Evolutionary conservation across 1,140 invertebrate species (phyloP).

Genomic region (Oreohelix idahoensis): DNA sequence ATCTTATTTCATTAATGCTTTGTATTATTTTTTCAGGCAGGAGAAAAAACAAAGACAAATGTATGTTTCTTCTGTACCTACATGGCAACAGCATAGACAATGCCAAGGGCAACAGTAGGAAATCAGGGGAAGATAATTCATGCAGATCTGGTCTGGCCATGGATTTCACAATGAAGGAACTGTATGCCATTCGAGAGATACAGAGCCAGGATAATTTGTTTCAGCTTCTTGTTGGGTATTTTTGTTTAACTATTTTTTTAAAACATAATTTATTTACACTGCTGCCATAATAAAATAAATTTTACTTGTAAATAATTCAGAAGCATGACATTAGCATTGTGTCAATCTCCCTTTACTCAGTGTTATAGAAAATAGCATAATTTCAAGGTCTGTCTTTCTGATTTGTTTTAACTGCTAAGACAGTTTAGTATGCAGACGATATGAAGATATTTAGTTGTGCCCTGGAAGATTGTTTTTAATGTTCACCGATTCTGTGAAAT

Average conservation of each 20-base stretch:
- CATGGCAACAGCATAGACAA: conserved; percentile 81
- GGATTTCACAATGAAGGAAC: conserved; percentile 73
- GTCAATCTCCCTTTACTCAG: no score
- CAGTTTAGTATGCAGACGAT: no score
- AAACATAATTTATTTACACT: background rate
- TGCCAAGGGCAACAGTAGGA: conserved; percentile 75
- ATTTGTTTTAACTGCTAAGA: no score
- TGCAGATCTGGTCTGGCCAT: conserved; percentile 61
- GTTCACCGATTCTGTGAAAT: no score
- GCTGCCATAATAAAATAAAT: no score
- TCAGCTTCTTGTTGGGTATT: conserved; percentile 76
- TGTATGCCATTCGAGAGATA: conserved; percentile 80
- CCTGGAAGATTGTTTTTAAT: no score
- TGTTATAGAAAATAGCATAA: no score
- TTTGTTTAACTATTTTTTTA: background rate
- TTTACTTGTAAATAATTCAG: no score
- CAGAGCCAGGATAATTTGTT: conserved; percentile 84
- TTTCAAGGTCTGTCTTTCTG: no score
- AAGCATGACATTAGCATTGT: no score
- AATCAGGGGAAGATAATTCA: conserved; percentile 57
- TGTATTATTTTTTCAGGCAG: conserved; percentile 50
- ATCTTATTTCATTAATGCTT: no score
- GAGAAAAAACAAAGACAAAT: conserved; percentile 75
- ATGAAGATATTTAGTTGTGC: no score
- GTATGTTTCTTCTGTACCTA: conserved; percentile 83